phyloP scores from a whole-genome alignment of 2,113 vertebrate genomes.

The Oxygymnocypris stewartii region DNA sequence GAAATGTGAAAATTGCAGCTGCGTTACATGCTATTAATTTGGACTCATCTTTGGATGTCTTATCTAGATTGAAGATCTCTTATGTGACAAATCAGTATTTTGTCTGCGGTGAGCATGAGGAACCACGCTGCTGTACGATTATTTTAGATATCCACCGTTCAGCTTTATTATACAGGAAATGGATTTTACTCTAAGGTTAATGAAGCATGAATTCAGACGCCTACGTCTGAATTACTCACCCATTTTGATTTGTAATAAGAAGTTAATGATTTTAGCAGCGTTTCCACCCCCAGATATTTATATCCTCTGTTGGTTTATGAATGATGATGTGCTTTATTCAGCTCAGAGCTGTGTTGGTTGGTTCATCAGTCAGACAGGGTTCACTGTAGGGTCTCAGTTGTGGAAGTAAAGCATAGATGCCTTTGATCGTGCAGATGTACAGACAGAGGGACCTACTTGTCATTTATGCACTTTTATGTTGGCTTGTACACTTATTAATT shows the following conservation, averaged over 20 bases:
- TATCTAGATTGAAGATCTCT: slow-evolving; percentile 27
- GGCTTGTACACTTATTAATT: slow-evolving; percentile 21
- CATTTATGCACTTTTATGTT: slow-evolving; percentile 15
- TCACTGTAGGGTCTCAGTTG: slow-evolving; percentile 9
- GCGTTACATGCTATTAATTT: neutral
- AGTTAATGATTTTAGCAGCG: slow-evolving; percentile 60
- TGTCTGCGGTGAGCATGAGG: slow-evolving; percentile 8
- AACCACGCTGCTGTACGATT: neutral
- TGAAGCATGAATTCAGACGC: slow-evolving; percentile 63
- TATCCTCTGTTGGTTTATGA: slow-evolving; percentile 35
- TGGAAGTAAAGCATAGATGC: slow-evolving; percentile 5
- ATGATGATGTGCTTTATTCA: slow-evolving; percentile 51
- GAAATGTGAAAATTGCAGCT: neutral
- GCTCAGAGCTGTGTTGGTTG: slow-evolving; percentile 14
- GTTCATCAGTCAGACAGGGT: slow-evolving; percentile 19
- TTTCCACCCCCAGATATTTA: slow-evolving; percentile 61
- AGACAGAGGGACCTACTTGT: slow-evolving; percentile 23
- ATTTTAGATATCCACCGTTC: slow-evolving; percentile 35
- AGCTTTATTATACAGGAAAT: slow-evolving; percentile 52
- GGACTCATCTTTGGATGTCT: neutral
- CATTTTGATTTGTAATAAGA: slow-evolving; percentile 56
- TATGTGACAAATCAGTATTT: slow-evolving; percentile 41
- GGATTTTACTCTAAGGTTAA: slow-evolving; percentile 67
- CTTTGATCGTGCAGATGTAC: slow-evolving; percentile 24
- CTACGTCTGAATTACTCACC: slow-evolving; percentile 61